These are phyloP conservation scores for Drosophila nasuta DNA, from an alignment of 1,140 invertebrate genomes.

Conservation along the genomic window DNA sequence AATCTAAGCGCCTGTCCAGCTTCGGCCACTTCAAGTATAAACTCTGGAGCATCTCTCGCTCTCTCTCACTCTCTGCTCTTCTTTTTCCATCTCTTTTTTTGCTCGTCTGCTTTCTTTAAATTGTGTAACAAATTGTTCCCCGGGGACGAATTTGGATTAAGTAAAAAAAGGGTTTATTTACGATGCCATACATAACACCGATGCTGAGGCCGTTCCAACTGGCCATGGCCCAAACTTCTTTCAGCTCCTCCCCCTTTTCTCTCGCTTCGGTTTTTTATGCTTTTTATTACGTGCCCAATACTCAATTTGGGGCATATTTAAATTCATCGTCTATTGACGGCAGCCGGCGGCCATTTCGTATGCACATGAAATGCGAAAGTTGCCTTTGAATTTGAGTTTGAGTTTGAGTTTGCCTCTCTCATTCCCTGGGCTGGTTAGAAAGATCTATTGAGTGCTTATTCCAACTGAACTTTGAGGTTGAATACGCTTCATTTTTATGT, in stretches of 20 bases:
- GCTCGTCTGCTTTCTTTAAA: conserved; percentile 61
- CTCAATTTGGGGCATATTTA: conserved; percentile 83
- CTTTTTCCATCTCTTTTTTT: conserved; percentile 18
- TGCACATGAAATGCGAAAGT: conserved; percentile 67
- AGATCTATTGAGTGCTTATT: conserved; percentile 83
- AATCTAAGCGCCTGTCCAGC: conserved; percentile 62
- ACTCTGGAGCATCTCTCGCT: conserved; percentile 25
- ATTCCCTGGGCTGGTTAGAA: conserved; percentile 12
- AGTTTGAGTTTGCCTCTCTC: not conserved
- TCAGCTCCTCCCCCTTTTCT: not conserved
- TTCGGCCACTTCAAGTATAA: conserved; percentile 43
- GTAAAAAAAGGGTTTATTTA: conserved; percentile 84
- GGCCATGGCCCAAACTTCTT: conserved; percentile 21
- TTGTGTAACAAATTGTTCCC: conserved; percentile 83
- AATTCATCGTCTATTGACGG: conserved; percentile 81
- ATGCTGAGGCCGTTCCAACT: conserved; percentile 24
- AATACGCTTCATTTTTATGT: conserved; percentile 82
- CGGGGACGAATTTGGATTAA: conserved; percentile 83
- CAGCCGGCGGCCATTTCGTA: conserved; percentile 73
- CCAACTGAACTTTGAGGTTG: conserved; percentile 81
- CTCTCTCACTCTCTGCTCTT: not conserved
- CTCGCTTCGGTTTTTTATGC: conserved; percentile 24
- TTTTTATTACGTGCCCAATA: conserved; percentile 83
- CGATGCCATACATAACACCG: conserved; percentile 78
- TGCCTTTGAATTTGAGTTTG: conserved; percentile 15